These are phyloP conservation scores for Galerucella calmariensis DNA, from an alignment of 2,888 invertebrate species.

Conservation along the genomic window DNA sequence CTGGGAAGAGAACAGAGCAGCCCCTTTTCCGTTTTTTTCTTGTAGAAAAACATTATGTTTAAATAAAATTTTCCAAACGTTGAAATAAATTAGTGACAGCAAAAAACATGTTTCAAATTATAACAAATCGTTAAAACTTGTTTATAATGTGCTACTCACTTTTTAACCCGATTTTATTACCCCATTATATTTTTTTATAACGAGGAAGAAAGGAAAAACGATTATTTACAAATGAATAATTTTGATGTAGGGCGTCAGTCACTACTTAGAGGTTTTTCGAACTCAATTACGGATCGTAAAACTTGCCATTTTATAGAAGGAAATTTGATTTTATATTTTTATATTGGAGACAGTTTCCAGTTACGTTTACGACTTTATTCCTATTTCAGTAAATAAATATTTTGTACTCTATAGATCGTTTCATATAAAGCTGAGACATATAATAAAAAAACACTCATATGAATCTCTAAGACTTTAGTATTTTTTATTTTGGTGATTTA, in stretches of 20 bases:
- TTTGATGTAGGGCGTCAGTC: conserved; percentile 10
- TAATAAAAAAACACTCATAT: neutral
- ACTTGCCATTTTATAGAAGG: conserved; percentile 4
- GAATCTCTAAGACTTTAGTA: neutral
- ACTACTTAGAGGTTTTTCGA: neutral
- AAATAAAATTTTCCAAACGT: neutral
- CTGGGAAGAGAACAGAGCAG: too few relatives aligned
- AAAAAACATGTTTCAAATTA: neutral
- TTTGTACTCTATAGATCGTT: neutral
- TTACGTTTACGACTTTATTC: neutral
- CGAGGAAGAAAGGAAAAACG: conserved; percentile 22
- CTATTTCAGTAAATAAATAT: neutral
- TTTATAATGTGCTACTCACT: conserved; percentile 11
- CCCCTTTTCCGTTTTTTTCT: too few relatives aligned
- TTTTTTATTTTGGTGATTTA: neutral
- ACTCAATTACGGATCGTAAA: conserved; percentile 20
- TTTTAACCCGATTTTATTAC: conserved; percentile 13
- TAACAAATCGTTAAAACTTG: conserved; percentile 29
- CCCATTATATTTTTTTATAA: conserved; percentile 12
- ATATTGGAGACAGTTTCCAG: conserved; percentile 3
- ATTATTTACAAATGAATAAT: conserved; percentile 26
- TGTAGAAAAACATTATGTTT: neutral
- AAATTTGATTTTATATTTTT: conserved; percentile 16
- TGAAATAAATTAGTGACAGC: neutral
- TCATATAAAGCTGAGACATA: neutral